phyloP scores from a whole-genome alignment of 2,888 invertebrate species.

The Volucella zonaria region DNA sequence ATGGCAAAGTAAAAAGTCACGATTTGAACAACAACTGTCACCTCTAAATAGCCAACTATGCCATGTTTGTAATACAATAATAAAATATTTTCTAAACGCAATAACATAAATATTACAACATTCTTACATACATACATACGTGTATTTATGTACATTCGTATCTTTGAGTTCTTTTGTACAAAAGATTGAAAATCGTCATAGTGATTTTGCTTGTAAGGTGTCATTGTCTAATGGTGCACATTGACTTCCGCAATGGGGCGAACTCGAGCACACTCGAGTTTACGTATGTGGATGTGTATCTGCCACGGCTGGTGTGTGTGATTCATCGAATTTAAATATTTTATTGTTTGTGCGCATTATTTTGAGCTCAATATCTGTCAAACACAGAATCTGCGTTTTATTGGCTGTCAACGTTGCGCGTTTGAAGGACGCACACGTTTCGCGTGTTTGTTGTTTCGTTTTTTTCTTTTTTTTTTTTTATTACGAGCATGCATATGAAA shows the following conservation, averaged over 20 bases:
- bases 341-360: slow-evolving; percentile 56
- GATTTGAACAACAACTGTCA: no score
- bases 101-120: no score
- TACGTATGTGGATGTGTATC: no score
- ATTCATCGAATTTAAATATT: slow-evolving; percentile 67
- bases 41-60: no score
- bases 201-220: slow-evolving; percentile 54
- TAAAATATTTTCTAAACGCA: no score
- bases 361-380: slow-evolving; percentile 64
- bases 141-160: no score
- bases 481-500: slow-evolving; percentile 16
- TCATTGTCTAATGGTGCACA: slow-evolving; percentile 62
- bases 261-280: slow-evolving; percentile 14
- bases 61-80: no score
- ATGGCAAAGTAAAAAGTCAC: no score
- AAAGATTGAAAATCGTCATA: background rate
- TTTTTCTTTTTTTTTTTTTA: background rate
- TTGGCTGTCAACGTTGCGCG: slow-evolving; percentile 24
- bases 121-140: no score
- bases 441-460: background rate
- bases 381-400: slow-evolving; percentile 57
- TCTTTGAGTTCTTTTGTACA: no score
- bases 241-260: slow-evolving; percentile 64
- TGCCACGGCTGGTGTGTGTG: slow-evolving; percentile 17
- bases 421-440: slow-evolving; percentile 58